phyloP scores from a whole-genome alignment of 2,113 vertebrate species.

The human region GRCh38 chr13:103237501-103238000 shows the following conservation, averaged over 20 bases:
- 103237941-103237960: neutral
- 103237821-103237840: slow-evolving; percentile 76
- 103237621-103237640: slow-evolving; percentile 13
- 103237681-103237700: neutral
- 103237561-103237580: neutral
- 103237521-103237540: neutral
- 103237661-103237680: neutral
- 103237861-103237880: slow-evolving; percentile 70
- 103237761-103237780: slow-evolving; percentile 62
- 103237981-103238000: neutral
- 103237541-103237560: neutral
- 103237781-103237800: slow-evolving; percentile 67
- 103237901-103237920: slow-evolving; percentile 48
- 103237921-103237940: neutral
- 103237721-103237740: slow-evolving; percentile 5
- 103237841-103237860: slow-evolving; percentile 60
- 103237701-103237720: neutral
- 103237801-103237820: slow-evolving; percentile 10
- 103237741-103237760: slow-evolving; percentile 71
- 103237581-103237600: slow-evolving; percentile 14
- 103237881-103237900: slow-evolving; percentile 30
- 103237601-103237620: neutral
- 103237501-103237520: neutral
- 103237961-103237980: neutral
- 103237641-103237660: slow-evolving; percentile 68